Evolutionary conservation across 92 coral and sea anemone genomes (phyloP).

Genomic region (Umimayanthus kanabou): DNA sequence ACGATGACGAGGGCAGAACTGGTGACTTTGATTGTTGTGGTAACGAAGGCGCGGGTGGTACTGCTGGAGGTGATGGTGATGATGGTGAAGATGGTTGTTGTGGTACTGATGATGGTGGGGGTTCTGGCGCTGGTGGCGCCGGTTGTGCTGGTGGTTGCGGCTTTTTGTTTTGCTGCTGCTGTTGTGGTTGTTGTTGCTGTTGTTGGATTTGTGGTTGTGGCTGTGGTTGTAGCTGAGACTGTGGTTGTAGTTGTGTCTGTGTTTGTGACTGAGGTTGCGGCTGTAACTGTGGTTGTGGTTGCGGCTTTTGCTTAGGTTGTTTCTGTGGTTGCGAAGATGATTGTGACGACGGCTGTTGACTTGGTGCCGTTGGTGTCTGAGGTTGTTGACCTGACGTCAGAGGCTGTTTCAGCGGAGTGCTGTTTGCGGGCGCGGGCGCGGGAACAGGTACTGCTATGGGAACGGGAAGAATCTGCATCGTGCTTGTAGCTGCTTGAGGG

Average conservation of each 20-base stretch:
- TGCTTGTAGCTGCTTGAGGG: background rate
- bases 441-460: slow-evolving; percentile 28
- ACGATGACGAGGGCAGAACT: background rate
- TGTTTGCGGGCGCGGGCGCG: background rate
- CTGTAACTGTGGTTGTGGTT: too few relatives aligned
- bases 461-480: slow-evolving; percentile 21
- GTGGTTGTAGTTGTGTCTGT: background rate
- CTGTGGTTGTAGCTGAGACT: background rate
- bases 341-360: background rate
- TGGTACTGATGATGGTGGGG: background rate
- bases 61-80: background rate
- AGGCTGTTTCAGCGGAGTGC: background rate
- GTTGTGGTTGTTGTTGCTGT: background rate
- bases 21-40: background rate
- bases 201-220: background rate
- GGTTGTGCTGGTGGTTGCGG: background rate
- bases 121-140: background rate
- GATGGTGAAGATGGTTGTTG: background rate
- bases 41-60: background rate
- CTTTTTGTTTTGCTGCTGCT: background rate
- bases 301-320: background rate
- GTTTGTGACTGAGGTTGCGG: too few relatives aligned
- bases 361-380: background rate
- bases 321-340: background rate
- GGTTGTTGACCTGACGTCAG: background rate